A percentile compares a stretch with the other conserved stretches of the same genome.
Conservation (phyloP, 37 sponge, comb jelly and placozoan genomes). For the Beroe forskalii region DNA sequence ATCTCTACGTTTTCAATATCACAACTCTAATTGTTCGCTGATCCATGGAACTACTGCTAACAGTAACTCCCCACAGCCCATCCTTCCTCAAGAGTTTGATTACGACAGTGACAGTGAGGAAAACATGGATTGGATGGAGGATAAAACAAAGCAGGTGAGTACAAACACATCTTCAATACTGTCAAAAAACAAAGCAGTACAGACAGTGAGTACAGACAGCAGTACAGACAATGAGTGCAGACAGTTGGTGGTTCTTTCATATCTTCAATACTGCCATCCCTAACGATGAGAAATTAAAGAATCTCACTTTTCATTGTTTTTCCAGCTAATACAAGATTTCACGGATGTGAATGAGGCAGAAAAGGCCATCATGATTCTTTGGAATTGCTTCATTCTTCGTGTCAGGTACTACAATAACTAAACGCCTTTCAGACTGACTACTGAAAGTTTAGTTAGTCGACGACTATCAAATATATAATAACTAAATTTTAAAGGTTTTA, state of each 20-base stretch:
- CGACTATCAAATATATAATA: not conserved
- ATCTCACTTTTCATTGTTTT: not conserved
- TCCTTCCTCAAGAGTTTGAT: not conserved
- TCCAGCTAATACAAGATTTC: conserved; percentile 27
- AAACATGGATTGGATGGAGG: not conserved
- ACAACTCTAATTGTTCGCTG: not conserved
- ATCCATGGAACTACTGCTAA: not conserved
- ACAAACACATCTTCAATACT: too few species aligned
- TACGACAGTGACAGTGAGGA: conserved; percentile 28
- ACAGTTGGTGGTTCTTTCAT: too few species aligned
- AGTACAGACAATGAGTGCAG: too few species aligned
- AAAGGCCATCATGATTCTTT: conserved; percentile 29
- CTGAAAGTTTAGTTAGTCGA: not conserved
- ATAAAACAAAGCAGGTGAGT: conserved; percentile 25
- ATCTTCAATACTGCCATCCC: too few species aligned
- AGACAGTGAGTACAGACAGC: too few species aligned
- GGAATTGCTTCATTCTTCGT: conserved; percentile 20
- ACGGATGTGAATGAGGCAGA: conserved; percentile 47
- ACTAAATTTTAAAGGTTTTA: not conserved
- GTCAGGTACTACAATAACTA: not conserved
- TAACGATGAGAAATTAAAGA: too few species aligned
- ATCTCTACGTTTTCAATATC: too few species aligned
- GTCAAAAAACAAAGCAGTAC: too few species aligned
- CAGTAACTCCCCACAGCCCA: not conserved
- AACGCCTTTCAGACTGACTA: too few species aligned